Conservation (phyloP, 2,797 vertebrate species). For the Melopsittacus undulatus region DNA sequence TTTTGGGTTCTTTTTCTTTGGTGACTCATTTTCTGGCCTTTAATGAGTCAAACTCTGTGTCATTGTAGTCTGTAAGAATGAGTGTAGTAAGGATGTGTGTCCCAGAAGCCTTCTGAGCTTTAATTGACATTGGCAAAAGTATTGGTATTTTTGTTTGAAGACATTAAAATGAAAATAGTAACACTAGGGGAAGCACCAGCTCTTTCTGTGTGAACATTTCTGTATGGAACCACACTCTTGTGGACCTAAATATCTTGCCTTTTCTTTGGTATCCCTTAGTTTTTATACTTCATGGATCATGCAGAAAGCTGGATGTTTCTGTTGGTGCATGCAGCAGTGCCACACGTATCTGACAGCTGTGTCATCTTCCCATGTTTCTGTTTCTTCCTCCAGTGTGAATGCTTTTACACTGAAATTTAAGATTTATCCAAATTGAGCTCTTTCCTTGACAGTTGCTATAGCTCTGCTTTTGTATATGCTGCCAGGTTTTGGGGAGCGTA, state of each 20-base stretch:
- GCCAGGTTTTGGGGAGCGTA: not conserved
- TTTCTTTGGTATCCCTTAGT: not conserved
- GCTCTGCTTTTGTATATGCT: not conserved
- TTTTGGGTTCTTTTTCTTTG: constrained; percentile 46
- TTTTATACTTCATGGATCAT: not conserved
- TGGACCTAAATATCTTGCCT: not conserved
- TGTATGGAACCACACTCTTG: not conserved
- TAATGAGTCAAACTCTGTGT: constrained; percentile 64
- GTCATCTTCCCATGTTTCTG: not conserved
- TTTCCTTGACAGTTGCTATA: not conserved
- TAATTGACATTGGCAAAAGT: not conserved
- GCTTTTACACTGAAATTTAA: not conserved
- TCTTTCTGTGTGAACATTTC: not conserved
- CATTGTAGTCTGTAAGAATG: constrained; percentile 29
- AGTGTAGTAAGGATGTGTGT: constrained; percentile 5
- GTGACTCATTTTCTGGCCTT: constrained; percentile 64
- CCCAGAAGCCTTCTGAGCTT: constrained; percentile 28
- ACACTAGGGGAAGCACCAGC: not conserved
- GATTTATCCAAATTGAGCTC: not conserved
- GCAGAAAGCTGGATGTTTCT: not conserved
- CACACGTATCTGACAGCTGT: not conserved
- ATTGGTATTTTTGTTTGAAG: constrained; percentile 21
- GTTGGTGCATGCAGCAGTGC: not conserved
- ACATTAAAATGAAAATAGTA: not conserved
- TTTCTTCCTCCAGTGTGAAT: not conserved